Base-by-base conservation (phyloP, 2,797 vertebrate species). In the Melanotaenia boesemani region DNA sequence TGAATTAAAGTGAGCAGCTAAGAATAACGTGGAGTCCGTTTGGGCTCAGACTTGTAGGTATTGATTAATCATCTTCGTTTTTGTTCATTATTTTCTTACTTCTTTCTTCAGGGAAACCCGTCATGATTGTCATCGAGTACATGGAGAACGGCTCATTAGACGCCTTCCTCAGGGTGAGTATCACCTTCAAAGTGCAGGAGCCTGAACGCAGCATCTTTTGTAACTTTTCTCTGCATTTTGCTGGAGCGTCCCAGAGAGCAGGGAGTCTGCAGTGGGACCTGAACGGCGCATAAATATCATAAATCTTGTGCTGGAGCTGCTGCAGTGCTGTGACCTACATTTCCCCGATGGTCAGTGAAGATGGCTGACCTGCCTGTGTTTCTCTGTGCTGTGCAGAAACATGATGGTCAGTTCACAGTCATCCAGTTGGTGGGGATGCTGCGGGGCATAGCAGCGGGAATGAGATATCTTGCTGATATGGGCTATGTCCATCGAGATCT, bases 81-180 rank as follows among this genome's bases (percentile, higher is more conserved):
- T 63, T 44, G 18, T 66, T 34, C 36, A 2, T 74, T 10, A 60
- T 58, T 52, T 20, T 50, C 34, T 30, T 13, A n/a, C 20, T 61
- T 28, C 92, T 41, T 66, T 57, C 70, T 37, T 79, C 92, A 99
- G 98, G 98, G 79, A 99, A 99, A 89, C 98, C 98, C 16, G 97
- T 99, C 86, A 99, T 99, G 98, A 99, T 99, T 90, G 96, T 99
- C 91, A 99, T 98, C 87, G 98, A 99, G 95, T 99, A 98, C 89
- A 99, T 99, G 98, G 98, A 98, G 78, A n/a, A n/a, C n/a, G n/a
- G n/a, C n/a, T n/a, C n/a, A n/a, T 95, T 99, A 90, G 98, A 99
- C 80, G 95, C 96, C 62, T 99, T 99, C 95, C 97, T 99, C 93
- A 97, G 98, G 94, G 98, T 99, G 85, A 95, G 96, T 94, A 86